Conservation (phyloP, 2,113 vertebrate genomes). For the Scomber colias region DNA sequence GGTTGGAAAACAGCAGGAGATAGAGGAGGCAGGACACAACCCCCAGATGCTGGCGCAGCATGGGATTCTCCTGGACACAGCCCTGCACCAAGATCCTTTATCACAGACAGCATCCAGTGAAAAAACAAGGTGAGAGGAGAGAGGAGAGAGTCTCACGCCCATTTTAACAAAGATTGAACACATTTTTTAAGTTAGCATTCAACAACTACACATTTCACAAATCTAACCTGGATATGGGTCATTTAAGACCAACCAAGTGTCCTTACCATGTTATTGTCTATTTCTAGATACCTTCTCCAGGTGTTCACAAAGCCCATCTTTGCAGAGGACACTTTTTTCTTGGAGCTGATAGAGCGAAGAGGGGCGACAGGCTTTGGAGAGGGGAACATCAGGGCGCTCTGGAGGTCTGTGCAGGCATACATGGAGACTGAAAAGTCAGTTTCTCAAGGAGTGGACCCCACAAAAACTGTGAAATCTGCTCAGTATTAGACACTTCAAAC, state of each 20-base stretch:
- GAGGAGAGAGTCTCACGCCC: background rate
- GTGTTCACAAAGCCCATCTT: slow-evolving; percentile 95
- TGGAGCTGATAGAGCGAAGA: slow-evolving; percentile 94
- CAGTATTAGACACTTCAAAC: slow-evolving; percentile 12
- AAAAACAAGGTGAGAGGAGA: slow-evolving; percentile 64
- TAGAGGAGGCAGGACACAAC: slow-evolving; percentile 84
- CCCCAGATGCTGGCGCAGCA: slow-evolving; percentile 83
- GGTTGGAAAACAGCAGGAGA: slow-evolving; percentile 88
- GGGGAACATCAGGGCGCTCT: slow-evolving; percentile 93
- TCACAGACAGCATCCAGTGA: slow-evolving; percentile 9
- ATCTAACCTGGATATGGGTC: background rate
- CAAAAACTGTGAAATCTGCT: slow-evolving; percentile 31
- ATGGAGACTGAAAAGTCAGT: slow-evolving; percentile 78
- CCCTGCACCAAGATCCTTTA: background rate
- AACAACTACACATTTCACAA: background rate
- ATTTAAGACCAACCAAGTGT: background rate
- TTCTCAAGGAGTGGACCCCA: slow-evolving; percentile 4
- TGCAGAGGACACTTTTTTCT: slow-evolving; percentile 92
- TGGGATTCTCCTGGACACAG: slow-evolving; percentile 93
- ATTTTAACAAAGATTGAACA: background rate
- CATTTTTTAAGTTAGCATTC: background rate
- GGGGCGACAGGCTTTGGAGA: slow-evolving; percentile 92
- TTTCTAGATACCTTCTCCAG: slow-evolving; percentile 89
- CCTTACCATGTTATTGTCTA: background rate
- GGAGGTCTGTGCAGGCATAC: slow-evolving; percentile 90